phyloP scores from a whole-genome alignment of 2,888 invertebrate genomes.

The Melanostoma scalare region DNA sequence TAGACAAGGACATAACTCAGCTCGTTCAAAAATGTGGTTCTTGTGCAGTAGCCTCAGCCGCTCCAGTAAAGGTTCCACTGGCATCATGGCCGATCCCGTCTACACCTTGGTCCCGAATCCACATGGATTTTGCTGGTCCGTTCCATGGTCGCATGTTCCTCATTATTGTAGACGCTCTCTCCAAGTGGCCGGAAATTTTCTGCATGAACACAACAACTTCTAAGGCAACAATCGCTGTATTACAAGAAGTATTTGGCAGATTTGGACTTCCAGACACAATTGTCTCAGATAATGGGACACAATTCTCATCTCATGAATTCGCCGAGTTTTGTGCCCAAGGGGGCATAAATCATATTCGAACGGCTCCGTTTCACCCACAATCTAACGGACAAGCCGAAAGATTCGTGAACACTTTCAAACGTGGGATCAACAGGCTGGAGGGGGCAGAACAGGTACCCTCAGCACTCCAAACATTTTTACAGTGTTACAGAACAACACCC shows the following conservation, averaged over 20 bases:
- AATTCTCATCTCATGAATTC: conserved; percentile 57
- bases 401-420: conserved; percentile 74
- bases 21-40: conserved; percentile 68
- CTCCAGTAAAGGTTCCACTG: conserved; percentile 72
- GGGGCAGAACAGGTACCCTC: conserved; percentile 6
- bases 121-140: conserved; percentile 81
- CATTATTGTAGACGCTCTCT: conserved; percentile 51
- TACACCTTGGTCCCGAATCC: conserved; percentile 78
- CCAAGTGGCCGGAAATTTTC: conserved; percentile 58
- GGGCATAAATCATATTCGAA: conserved; percentile 67
- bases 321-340: conserved; percentile 52
- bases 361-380: conserved; percentile 67
- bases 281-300: conserved; percentile 72
- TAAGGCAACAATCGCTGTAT: conserved; percentile 15
- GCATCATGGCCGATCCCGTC: conserved; percentile 72
- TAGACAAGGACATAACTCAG: conserved; percentile 75
- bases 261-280: conserved; percentile 56
- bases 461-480: conserved; percentile 27
- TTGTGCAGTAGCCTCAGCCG: conserved; percentile 73
- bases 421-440: conserved; percentile 28
- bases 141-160: conserved; percentile 28
- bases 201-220: conserved; percentile 30
- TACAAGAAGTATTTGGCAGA: conserved; percentile 42
- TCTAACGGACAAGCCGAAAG: conserved; percentile 74
- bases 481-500: conserved; percentile 35